Percentiles rank a stretch among this genome's conserved stretches.
Evolutionary conservation across 2,113 vertebrate species (phyloP).

Genomic region (Myanophis thanlyinensis): DNA sequence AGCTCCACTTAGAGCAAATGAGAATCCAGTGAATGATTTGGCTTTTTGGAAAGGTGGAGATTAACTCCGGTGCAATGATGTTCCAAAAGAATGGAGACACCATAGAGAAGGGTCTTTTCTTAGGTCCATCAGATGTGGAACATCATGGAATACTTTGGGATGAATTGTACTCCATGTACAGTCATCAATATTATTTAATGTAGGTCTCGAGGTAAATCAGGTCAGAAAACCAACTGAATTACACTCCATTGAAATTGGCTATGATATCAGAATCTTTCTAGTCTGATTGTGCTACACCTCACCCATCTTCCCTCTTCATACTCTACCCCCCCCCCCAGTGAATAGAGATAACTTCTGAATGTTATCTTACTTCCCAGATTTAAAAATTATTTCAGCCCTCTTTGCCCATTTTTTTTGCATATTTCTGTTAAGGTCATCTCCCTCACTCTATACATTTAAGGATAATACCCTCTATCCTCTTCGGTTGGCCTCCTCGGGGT

Average conservation of each 20-base stretch:
- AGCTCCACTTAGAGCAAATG: too few species aligned
- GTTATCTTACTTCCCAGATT: not conserved
- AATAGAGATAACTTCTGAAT: not conserved
- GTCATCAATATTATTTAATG: not conserved
- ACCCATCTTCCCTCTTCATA: not conserved
- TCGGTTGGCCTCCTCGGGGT: too few species aligned
- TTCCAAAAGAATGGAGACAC: not conserved
- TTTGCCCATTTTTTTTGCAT: not conserved
- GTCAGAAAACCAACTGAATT: not conserved
- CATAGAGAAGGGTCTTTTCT: not conserved
- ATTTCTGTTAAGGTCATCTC: not conserved
- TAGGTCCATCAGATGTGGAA: not conserved
- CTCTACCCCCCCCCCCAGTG: not conserved
- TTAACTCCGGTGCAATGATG: not conserved
- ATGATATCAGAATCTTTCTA: not conserved
- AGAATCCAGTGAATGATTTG: too few species aligned
- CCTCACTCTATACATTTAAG: not conserved
- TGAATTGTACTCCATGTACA: not conserved
- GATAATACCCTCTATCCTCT: not conserved
- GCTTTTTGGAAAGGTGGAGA: not conserved
- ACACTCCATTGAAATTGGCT: not conserved
- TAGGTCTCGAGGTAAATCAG: not conserved
- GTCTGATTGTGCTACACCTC: not conserved
- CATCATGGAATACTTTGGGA: not conserved
- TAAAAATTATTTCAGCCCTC: not conserved